phyloP scores from a whole-genome alignment of 2,797 vertebrate genomes.

The Channallabes apus region DNA sequence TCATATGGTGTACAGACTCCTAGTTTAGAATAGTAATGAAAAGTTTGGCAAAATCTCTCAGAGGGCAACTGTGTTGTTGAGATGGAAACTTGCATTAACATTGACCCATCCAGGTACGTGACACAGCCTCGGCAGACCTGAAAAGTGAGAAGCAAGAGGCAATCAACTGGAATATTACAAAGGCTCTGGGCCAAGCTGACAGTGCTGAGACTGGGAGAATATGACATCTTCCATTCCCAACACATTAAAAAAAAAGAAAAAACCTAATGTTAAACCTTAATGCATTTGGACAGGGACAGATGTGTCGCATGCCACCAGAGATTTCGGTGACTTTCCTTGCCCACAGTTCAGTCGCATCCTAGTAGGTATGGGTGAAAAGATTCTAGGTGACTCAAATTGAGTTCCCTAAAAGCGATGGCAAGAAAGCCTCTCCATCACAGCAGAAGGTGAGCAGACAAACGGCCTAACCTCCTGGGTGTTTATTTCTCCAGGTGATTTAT shows the following conservation, averaged over 20 bases:
- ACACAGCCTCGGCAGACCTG: conserved; percentile 28
- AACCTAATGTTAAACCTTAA: conserved; percentile 50
- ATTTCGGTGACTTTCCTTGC: conserved; percentile 53
- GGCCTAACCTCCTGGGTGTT: conserved; percentile 45
- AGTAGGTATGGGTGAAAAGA: conserved; percentile 35
- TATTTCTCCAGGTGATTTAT: conserved; percentile 55
- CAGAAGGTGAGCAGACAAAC: conserved; percentile 50
- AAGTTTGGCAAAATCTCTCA: conserved; percentile 22
- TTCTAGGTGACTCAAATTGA: conserved; percentile 31
- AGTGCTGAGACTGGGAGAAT: conserved; percentile 47
- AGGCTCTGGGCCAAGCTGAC: conserved; percentile 42
- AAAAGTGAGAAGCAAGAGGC: conserved; percentile 18
- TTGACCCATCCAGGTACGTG: conserved; percentile 44
- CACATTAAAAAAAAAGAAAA: conserved; percentile 14
- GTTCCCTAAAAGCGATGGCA: conserved; percentile 5
- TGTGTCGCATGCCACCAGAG: conserved; percentile 54
- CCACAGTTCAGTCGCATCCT: conserved; percentile 18
- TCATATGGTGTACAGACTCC: too few species aligned
- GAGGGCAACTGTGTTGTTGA: conserved; percentile 11
- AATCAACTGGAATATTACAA: conserved; percentile 51
- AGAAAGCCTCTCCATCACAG: conserved; percentile 3
- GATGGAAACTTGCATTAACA: conserved; percentile 33
- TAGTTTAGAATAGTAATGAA: too few species aligned
- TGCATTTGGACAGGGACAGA: conserved; percentile 62
- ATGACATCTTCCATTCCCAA: conserved; percentile 38